These are phyloP conservation scores for Piaya cayana DNA, from an alignment of 2,113 vertebrate genomes.

Conservation along the genomic window DNA sequence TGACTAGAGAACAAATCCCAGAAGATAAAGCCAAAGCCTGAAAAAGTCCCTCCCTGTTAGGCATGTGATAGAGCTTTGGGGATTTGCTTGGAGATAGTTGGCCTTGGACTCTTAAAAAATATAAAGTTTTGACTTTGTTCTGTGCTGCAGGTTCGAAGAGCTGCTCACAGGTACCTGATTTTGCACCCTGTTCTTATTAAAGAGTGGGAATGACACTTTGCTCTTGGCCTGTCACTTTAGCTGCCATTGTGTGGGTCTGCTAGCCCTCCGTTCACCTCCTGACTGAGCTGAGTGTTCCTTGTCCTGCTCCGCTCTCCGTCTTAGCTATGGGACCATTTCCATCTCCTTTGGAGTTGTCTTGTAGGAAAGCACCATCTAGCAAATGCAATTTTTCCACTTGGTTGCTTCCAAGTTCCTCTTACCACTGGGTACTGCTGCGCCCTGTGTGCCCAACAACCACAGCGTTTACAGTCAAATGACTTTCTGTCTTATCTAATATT, in stretches of 20 bases:
- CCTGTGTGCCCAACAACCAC: neutral
- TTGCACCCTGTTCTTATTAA: fast-evolving
- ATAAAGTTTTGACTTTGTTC: neutral
- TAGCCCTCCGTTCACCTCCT: fast-evolving
- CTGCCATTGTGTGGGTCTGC: neutral
- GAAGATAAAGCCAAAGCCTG: neutral
- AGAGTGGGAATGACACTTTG: neutral
- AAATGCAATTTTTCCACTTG: constrained; percentile 29
- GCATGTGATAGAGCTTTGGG: neutral
- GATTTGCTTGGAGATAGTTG: neutral
- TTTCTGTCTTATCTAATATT: constrained; percentile 37
- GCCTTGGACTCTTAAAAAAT: neutral
- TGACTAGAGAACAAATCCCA: neutral
- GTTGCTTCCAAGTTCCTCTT: constrained; percentile 14
- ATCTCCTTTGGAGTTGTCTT: neutral
- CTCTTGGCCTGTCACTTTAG: neutral
- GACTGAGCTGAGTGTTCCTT: neutral
- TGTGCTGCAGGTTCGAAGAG: neutral
- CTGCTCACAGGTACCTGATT: neutral
- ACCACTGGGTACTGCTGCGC: neutral
- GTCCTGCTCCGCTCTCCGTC: fast-evolving
- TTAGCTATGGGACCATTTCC: neutral
- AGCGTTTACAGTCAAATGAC: neutral
- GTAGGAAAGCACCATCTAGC: neutral
- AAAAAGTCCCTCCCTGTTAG: neutral